A percentile compares a stretch with the other conserved stretches of the same genome.
Evolutionary conservation across 2,888 invertebrate species (phyloP).

Genomic region (Cordilura impudica): DNA sequence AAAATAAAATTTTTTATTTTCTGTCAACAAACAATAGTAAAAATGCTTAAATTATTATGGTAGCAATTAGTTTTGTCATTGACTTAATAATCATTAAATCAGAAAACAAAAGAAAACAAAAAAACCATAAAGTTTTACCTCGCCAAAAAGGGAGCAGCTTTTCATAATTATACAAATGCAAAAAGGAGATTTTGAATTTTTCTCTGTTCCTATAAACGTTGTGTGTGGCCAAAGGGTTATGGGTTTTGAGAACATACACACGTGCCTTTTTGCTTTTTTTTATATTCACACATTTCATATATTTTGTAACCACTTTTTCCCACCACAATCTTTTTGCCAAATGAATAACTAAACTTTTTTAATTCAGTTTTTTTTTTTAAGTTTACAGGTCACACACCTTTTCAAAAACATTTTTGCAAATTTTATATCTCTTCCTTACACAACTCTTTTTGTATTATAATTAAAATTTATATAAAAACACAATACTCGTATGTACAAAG

Average conservation of each 20-base stretch:
- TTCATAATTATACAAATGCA: slow-evolving; percentile 50
- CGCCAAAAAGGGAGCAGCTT: slow-evolving; percentile 52
- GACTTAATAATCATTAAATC: not conserved
- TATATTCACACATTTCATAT: slow-evolving; percentile 5
- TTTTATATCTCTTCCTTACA: slow-evolving; percentile 11
- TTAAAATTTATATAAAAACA: slow-evolving; percentile 38
- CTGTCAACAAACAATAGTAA: not conserved
- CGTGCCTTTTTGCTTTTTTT: slow-evolving; percentile 40
- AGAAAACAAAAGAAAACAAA: not conserved
- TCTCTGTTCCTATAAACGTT: not conserved
- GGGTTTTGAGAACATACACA: slow-evolving; percentile 33
- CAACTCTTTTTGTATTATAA: slow-evolving; percentile 45
- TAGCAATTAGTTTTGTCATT: not conserved
- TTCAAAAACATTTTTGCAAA: slow-evolving; percentile 32
- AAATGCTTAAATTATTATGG: not conserved
- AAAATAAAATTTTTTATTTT: not conserved
- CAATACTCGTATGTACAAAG: not conserved
- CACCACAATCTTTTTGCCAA: not conserved
- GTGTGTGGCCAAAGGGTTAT: slow-evolving; percentile 47
- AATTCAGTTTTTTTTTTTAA: not conserved
- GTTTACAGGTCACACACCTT: slow-evolving; percentile 57
- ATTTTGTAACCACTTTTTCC: not conserved
- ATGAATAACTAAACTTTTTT: not conserved
- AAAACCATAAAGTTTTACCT: not conserved
- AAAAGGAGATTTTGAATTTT: not conserved